Percentiles rank a stretch among this genome's conserved stretches.
Conservation (phyloP, 2,888 invertebrate genomes). For the Unio delphinus region DNA sequence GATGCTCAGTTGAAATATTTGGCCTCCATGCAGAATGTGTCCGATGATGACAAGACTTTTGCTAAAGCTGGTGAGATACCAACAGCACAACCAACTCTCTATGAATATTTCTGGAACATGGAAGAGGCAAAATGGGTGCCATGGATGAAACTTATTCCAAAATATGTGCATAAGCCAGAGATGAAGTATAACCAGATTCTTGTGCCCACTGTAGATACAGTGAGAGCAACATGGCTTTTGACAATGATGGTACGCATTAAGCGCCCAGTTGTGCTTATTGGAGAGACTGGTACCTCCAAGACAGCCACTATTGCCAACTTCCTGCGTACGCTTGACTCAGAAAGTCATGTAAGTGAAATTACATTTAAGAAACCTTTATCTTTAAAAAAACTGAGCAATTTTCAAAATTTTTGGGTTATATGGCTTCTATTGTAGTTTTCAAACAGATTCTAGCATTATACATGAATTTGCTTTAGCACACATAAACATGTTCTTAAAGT, state of each 20-base stretch:
- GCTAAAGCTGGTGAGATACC: conserved; percentile 81
- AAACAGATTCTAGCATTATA: too few species aligned
- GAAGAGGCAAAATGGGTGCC: conserved; percentile 83
- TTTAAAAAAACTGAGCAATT: too few species aligned
- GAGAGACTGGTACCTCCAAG: conserved; percentile 94
- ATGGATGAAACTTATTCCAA: conserved; percentile 86
- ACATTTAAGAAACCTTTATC: not conserved
- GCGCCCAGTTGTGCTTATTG: conserved; percentile 87
- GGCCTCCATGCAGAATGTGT: conserved; percentile 80
- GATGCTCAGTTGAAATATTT: conserved; percentile 86
- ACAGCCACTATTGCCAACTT: conserved; percentile 90
- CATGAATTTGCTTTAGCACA: too few species aligned
- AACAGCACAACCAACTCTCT: conserved; percentile 80
- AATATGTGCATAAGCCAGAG: conserved; percentile 81
- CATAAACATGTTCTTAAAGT: too few species aligned
- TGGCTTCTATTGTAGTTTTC: too few species aligned
- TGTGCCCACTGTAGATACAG: conserved; percentile 91
- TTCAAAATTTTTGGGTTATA: not conserved
- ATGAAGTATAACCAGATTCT: conserved; percentile 86
- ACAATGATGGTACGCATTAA: conserved; percentile 80
- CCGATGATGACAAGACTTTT: conserved; percentile 71
- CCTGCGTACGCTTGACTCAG: conserved; percentile 79
- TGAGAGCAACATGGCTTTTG: conserved; percentile 85
- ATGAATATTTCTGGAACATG: conserved; percentile 86
- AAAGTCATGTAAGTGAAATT: conserved; percentile 74